phyloP scores from a whole-genome alignment of 2,888 invertebrate genomes.

The Parapristionchus giblindavisi region DNA sequence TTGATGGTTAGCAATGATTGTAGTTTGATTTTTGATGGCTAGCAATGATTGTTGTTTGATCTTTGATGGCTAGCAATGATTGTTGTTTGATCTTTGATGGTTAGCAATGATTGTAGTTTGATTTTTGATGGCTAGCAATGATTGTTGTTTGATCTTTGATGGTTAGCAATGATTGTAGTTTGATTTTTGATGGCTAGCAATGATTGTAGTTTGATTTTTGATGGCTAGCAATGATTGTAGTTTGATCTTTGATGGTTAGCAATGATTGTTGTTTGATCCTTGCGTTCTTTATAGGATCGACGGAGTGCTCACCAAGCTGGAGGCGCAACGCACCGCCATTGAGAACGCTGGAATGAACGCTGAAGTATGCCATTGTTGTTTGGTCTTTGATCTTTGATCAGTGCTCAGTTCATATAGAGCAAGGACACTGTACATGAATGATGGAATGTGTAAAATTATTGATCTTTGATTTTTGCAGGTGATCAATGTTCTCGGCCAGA shows the following conservation, averaged over 20 bases:
- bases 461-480: conserved; percentile 40
- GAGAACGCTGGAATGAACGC: conserved; percentile 55
- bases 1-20: too few relatives aligned
- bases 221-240: too few relatives aligned
- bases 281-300: conserved; percentile 33
- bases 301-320: conserved; percentile 49
- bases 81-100: too few relatives aligned
- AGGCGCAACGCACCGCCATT: conserved; percentile 53
- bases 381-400: background rate
- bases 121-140: background rate
- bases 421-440: too few relatives aligned
- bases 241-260: background rate
- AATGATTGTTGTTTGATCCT: background rate
- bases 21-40: too few relatives aligned
- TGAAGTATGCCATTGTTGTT: conserved; percentile 38
- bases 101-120: background rate
- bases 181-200: too few relatives aligned
- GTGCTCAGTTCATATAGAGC: background rate
- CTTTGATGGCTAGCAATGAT: background rate
- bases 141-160: too few relatives aligned
- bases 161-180: too few relatives aligned
- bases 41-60: conserved; percentile 1
- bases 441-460: background rate
- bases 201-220: too few relatives aligned
- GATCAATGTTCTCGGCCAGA: conserved; percentile 52